Conservation (phyloP, 2,113 vertebrate genomes). For the Suricata suricatta region DNA sequence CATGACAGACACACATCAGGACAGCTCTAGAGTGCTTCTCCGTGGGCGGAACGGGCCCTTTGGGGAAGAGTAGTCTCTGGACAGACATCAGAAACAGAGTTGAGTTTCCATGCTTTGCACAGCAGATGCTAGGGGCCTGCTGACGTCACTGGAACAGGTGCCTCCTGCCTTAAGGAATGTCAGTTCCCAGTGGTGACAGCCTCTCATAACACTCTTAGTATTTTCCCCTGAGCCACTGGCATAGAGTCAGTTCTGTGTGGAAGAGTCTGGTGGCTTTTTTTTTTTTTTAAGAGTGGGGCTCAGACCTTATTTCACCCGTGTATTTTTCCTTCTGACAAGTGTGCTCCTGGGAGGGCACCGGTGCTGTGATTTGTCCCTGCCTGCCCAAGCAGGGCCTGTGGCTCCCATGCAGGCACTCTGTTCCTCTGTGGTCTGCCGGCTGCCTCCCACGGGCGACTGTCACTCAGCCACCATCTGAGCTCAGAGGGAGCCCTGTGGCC, state of each 20-base stretch:
- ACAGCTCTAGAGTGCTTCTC: background rate
- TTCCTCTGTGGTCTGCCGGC: background rate
- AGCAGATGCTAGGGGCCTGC: constrained; percentile 53
- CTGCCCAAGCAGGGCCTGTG: background rate
- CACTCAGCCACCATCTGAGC: background rate
- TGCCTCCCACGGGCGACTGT: background rate
- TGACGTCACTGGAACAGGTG: background rate
- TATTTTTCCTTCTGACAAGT: constrained; percentile 1
- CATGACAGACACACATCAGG: background rate
- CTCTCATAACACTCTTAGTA: constrained; percentile 47
- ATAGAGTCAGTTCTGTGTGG: background rate
- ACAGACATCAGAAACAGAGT: background rate
- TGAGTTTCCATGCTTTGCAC: background rate
- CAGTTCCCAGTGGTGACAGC: constrained; percentile 46
- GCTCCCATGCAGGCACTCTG: background rate
- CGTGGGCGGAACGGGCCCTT: background rate
- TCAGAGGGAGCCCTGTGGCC: background rate
- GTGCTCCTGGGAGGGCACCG: background rate
- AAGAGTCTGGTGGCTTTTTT: no score
- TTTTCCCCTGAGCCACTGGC: constrained; percentile 64
- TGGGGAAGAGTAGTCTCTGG: background rate
- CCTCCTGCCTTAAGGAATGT: constrained; percentile 57
- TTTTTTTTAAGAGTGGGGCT: background rate
- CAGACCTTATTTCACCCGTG: constrained; percentile 39
- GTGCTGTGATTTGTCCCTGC: background rate